Evolutionary conservation across 2,113 vertebrate species (phyloP), one percentile per base, ranked within the genome.

Genomic region (Pterocles gutturalis): DNA sequence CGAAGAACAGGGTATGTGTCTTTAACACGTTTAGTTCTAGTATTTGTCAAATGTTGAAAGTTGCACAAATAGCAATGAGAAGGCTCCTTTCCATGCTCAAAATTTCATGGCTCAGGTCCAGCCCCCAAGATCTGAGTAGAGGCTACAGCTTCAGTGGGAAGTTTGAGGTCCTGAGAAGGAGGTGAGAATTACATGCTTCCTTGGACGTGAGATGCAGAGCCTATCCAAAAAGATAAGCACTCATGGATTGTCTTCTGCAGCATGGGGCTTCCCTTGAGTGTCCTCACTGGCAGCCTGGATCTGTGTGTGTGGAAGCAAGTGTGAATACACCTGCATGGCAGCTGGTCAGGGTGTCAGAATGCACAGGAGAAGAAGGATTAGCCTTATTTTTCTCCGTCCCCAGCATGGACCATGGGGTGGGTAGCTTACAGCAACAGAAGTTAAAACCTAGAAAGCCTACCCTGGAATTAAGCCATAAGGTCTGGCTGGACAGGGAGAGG

Each of bases 381-480:
- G 36, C 20, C 21, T 66, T 48, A n/a, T 5, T 7, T 3, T 34
- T 88, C 29, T 86, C 34, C 18, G 53, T 71, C 34, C 4, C 38
- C 46, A 82, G 26, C 4, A 18, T 84, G 55, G 15, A 45, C 80
- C 25, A 22, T 2, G 1, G 5, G 18, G 15, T 73, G 17, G 22
- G 26, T 81, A 36, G 7, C 41, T 58, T 43, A 92, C 31, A 90
- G 64, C 38, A 90, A 75, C 18, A 60, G 55, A 93, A 73, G 67
- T 80, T 96, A 92, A 92, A 95, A 96, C 62, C 33, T 61, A 75
- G 85, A 83, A 94, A 81, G 12, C 13, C 43, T 88, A 31, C 2
- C 2, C 38, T 60, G 28, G 54, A 95, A 96, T 96, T 97, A 96
- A 95, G 90, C 69, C 65, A 83, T 96, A 90, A 95, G 53, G 31